These are phyloP conservation scores for Eupithecia dodoneata DNA, from an alignment of 2,888 invertebrate species.

Conservation along the genomic window DNA sequence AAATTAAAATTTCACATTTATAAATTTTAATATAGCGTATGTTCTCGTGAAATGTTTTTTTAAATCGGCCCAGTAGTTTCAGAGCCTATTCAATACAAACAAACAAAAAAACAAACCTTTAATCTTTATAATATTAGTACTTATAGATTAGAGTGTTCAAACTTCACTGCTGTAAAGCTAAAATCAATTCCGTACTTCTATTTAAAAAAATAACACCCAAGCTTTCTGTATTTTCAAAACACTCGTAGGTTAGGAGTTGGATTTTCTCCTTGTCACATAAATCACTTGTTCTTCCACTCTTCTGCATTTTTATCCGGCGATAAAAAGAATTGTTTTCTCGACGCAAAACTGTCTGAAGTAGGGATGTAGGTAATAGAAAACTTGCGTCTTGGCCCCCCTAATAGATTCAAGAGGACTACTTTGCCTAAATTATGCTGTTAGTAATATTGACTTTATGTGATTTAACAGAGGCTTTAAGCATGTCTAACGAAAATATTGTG, in stretches of 20 bases:
- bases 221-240: constrained; percentile 34
- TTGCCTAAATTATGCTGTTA: neutral
- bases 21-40: too few relatives aligned
- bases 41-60: too few relatives aligned
- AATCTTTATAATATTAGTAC: too few relatives aligned
- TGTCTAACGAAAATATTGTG: neutral
- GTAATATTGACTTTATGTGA: neutral
- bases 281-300: constrained; percentile 44
- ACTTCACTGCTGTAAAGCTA: neutral
- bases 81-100: too few relatives aligned
- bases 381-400: neutral
- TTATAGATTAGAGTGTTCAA: too few relatives aligned
- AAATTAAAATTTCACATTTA: too few relatives aligned
- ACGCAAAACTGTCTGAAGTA: constrained; percentile 29
- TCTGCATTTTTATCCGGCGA: constrained; percentile 42
- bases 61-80: too few relatives aligned
- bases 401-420: constrained; percentile 5
- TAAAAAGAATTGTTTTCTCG: constrained; percentile 38
- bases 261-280: constrained; percentile 42
- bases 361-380: constrained; percentile 11
- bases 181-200: constrained; percentile 19
- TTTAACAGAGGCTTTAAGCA: neutral
- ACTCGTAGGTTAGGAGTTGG: constrained; percentile 36
- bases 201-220: constrained; percentile 28
- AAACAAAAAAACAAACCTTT: too few relatives aligned